Percentiles rank a stretch among this genome's conserved stretches.
Evolutionary conservation across 92 coral and sea anemone genomes (phyloP).

Genomic region (Siderastrea siderea): DNA sequence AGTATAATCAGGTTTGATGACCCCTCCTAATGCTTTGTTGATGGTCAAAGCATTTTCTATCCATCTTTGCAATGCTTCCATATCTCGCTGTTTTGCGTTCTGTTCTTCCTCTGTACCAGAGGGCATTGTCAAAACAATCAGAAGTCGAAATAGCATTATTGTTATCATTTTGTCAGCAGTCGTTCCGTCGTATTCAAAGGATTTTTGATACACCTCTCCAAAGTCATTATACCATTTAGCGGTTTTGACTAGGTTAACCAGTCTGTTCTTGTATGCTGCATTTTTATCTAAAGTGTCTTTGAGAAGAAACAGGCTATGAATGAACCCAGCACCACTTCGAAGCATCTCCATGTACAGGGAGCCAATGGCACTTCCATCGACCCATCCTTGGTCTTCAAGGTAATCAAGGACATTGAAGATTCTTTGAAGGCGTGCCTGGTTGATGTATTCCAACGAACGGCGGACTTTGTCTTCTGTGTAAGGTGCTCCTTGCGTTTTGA

Average conservation of each 20-base stretch:
- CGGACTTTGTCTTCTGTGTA: not conserved
- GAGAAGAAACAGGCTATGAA: constrained; percentile 61
- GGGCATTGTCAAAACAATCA: constrained; percentile 67
- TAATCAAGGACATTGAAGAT: constrained; percentile 9
- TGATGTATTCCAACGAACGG: not conserved
- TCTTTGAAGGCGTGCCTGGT: constrained; percentile 17
- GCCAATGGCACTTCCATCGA: constrained; percentile 75
- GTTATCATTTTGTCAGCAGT: constrained; percentile 86
- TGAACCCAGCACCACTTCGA: constrained; percentile 63
- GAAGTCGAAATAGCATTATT: constrained; percentile 60
- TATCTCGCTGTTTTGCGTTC: constrained; percentile 58
- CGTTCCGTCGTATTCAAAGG: constrained; percentile 75
- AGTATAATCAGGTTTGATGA: constrained; percentile 83
- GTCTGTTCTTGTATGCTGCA: constrained; percentile 11
- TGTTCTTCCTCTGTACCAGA: constrained; percentile 29
- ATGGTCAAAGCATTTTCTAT: constrained; percentile 67
- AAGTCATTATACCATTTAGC: constrained; percentile 16
- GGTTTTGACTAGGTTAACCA: constrained; percentile 44
- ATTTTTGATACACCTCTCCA: constrained; percentile 77
- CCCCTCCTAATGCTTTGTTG: constrained; percentile 74
- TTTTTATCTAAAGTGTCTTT: constrained; percentile 49
- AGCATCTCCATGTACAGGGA: constrained; percentile 67
- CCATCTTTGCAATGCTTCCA: constrained; percentile 74
- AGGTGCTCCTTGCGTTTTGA: not conserved
- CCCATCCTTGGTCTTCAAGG: constrained; percentile 79